Percentiles rank a stretch among this genome's conserved stretches.
Conservation (phyloP, 2,888 invertebrate genomes). For the Drosophila dives region DNA sequence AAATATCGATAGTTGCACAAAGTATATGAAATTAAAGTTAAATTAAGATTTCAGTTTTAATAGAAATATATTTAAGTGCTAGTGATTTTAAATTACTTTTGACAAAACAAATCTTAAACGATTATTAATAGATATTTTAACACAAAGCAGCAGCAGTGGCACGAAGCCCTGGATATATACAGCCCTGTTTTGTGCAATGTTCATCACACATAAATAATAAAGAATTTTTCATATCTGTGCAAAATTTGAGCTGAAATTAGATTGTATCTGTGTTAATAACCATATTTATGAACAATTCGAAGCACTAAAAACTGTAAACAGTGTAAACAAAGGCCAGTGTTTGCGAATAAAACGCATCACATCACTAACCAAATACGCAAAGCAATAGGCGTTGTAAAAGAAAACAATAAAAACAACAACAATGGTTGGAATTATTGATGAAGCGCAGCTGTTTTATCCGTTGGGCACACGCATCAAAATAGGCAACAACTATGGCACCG, state of each 20-base stretch:
- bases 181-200: slow-evolving; percentile 33
- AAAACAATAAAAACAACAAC: slow-evolving; percentile 42
- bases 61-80: neutral
- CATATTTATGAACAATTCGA: slow-evolving; percentile 17
- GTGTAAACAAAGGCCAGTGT: slow-evolving; percentile 9
- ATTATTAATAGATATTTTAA: neutral
- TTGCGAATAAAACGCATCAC: neutral
- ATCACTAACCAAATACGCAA: neutral
- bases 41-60: neutral
- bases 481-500: slow-evolving; percentile 86
- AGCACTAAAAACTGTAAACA: neutral
- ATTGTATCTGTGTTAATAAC: slow-evolving; percentile 1
- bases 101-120: neutral
- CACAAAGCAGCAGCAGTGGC: no score
- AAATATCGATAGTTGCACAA: neutral
- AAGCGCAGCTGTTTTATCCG: slow-evolving; percentile 83
- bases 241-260: slow-evolving; percentile 15
- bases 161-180: slow-evolving; percentile 23
- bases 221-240: slow-evolving; percentile 33
- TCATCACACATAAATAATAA: slow-evolving; percentile 27
- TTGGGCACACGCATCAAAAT: slow-evolving; percentile 83
- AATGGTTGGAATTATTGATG: slow-evolving; percentile 84
- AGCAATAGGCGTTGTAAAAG: slow-evolving; percentile 28
- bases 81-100: neutral
- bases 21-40: neutral